These are phyloP conservation scores for Perccottus glenii DNA, from an alignment of 2,113 vertebrate species.

Conservation along the genomic window DNA sequence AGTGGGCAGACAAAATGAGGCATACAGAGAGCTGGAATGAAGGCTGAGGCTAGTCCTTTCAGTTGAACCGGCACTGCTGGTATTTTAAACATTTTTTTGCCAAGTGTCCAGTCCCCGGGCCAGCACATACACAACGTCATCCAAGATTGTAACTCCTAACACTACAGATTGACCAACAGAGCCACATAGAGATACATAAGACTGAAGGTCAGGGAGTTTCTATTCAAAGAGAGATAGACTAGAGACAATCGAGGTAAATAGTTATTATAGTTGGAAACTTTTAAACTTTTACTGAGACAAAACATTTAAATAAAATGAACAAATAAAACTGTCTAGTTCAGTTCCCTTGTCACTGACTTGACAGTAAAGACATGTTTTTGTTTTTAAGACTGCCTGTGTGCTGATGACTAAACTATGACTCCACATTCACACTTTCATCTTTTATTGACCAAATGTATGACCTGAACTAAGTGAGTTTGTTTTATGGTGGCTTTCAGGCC, in stretches of 20 bases:
- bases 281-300: not conserved
- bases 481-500: too few species aligned
- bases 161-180: slow-evolving; percentile 54
- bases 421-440: not conserved
- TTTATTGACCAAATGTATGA: not conserved
- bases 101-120: slow-evolving; percentile 47
- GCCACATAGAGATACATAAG: slow-evolving; percentile 45
- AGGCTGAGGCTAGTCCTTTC: slow-evolving; percentile 42
- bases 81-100: slow-evolving; percentile 38
- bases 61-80: slow-evolving; percentile 39
- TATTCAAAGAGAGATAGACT: slow-evolving; percentile 7
- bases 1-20: slow-evolving; percentile 34
- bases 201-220: slow-evolving; percentile 64
- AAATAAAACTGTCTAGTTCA: slow-evolving; percentile 17
- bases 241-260: not conserved
- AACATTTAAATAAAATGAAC: not conserved
- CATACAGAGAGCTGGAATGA: slow-evolving; percentile 57
- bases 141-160: slow-evolving; percentile 54
- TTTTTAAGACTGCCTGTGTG: not conserved
- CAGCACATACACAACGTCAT: slow-evolving; percentile 37
- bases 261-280: not conserved
- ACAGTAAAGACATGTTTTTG: not conserved
- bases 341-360: not conserved
- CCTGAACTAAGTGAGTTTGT: too few species aligned
- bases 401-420: not conserved